Percentiles rank a stretch among this genome's conserved stretches.
Conservation (phyloP, 2,797 vertebrate species). For the Novumbra hubbsi region DNA sequence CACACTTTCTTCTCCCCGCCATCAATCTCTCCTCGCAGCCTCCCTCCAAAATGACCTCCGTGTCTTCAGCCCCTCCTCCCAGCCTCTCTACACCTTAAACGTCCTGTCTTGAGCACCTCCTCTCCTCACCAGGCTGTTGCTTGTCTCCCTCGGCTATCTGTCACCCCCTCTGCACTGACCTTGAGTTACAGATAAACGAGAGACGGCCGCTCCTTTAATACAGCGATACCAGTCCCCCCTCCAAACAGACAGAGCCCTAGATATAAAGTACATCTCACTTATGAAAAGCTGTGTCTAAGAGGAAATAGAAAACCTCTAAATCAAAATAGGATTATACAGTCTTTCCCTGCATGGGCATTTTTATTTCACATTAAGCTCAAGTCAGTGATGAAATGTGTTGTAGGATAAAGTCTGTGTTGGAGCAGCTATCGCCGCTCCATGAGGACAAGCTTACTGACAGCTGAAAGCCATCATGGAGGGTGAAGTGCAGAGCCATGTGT, state of each 20-base stretch:
- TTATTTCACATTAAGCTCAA: slow-evolving; percentile 60
- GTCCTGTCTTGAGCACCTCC: slow-evolving; percentile 36
- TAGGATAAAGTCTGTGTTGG: background rate
- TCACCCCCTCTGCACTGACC: slow-evolving; percentile 64
- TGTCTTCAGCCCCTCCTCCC: background rate
- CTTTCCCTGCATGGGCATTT: slow-evolving; percentile 53
- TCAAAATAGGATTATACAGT: slow-evolving; percentile 62
- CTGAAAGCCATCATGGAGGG: slow-evolving; percentile 50
- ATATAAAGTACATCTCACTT: slow-evolving; percentile 43
- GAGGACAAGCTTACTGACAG: slow-evolving; percentile 33
- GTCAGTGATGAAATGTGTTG: slow-evolving; percentile 54
- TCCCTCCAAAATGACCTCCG: background rate
- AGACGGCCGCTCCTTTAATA: slow-evolving; percentile 48
- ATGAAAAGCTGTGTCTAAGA: slow-evolving; percentile 39
- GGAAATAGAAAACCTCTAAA: slow-evolving; percentile 30
- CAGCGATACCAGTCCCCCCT: background rate
- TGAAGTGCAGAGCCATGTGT: slow-evolving; percentile 58
- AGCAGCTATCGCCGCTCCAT: slow-evolving; percentile 29
- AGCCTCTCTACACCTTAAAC: slow-evolving; percentile 60
- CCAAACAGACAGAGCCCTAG: slow-evolving; percentile 22
- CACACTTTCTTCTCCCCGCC: slow-evolving; percentile 47
- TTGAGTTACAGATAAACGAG: slow-evolving; percentile 63
- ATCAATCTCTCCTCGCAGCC: slow-evolving; percentile 47
- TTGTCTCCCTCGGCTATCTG: slow-evolving; percentile 47
- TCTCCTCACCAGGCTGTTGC: slow-evolving; percentile 42